Percentiles rank a stretch among this genome's conserved stretches.
Evolutionary conservation across 2,113 vertebrate species (phyloP).

Genomic region (Gnathonemus longibarbis): DNA sequence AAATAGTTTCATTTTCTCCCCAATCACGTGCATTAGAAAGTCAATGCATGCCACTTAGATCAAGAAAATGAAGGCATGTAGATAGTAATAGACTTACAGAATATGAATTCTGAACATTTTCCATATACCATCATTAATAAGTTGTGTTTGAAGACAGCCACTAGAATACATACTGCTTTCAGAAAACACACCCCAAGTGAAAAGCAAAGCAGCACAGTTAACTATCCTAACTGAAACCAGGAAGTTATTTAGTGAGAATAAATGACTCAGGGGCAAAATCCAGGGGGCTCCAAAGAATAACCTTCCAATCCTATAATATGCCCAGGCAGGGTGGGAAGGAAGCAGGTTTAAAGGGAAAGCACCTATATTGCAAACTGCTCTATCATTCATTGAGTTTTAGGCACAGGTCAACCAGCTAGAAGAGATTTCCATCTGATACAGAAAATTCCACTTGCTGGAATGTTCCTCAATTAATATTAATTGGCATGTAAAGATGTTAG

Average conservation of each 20-base stretch:
- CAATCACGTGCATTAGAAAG: not conserved
- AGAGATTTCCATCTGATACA: not conserved
- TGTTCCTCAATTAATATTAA: not conserved
- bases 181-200: no score
- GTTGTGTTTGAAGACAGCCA: not conserved
- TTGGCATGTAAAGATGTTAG: not conserved
- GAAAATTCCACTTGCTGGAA: not conserved
- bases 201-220: not conserved
- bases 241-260: not conserved
- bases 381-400: not conserved
- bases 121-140: not conserved
- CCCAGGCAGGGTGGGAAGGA: not conserved
- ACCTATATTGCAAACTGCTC: not conserved
- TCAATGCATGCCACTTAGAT: not conserved
- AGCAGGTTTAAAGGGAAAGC: not conserved
- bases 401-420: not conserved
- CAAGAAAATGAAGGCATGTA: not conserved
- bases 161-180: not conserved
- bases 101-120: not conserved
- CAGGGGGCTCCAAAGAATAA: not conserved
- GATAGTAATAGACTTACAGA: not conserved
- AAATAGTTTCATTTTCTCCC: not conserved
- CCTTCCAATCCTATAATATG: not conserved
- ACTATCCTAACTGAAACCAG: not conserved
- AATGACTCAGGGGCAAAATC: not conserved